These are phyloP conservation scores for Argyra leucocephala DNA, from an alignment of 2,888 invertebrate species.

Conservation along the genomic window DNA sequence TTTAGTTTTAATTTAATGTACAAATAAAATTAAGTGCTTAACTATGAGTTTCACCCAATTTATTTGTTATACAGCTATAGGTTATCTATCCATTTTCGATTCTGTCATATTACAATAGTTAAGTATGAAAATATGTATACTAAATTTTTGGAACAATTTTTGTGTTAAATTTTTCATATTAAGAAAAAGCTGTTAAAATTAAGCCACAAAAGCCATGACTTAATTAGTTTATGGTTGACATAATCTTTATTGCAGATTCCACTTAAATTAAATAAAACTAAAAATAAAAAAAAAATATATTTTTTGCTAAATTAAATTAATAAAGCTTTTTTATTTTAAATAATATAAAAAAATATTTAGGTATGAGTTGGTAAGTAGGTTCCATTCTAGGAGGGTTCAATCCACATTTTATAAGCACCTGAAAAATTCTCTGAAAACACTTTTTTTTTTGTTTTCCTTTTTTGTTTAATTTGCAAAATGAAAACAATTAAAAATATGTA, in stretches of 20 bases:
- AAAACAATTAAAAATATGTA: background rate
- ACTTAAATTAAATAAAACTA: background rate
- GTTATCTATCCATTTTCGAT: too few relatives aligned
- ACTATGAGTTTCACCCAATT: too few relatives aligned
- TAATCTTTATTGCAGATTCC: background rate
- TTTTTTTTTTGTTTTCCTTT: background rate
- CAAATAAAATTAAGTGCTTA: too few relatives aligned
- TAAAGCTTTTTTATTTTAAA: background rate
- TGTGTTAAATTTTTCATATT: too few relatives aligned
- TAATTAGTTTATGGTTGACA: too few relatives aligned
- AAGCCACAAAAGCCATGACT: too few relatives aligned
- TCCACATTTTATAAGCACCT: conserved; percentile 12
- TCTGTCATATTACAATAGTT: too few relatives aligned
- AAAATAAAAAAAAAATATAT: background rate
- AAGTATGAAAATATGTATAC: too few relatives aligned
- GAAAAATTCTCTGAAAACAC: background rate
- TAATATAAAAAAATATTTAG: background rate
- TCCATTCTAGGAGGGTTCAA: conserved; percentile 8
- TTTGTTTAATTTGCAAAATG: background rate
- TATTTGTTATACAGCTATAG: too few relatives aligned
- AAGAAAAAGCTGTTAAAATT: too few relatives aligned
- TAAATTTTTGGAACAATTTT: too few relatives aligned
- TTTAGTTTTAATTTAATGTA: too few relatives aligned
- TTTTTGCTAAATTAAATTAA: background rate
- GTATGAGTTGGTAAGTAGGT: background rate